A percentile compares a stretch with the other conserved stretches of the same genome.
These are phyloP conservation scores for Fregata magnificens DNA, from an alignment of 2,113 vertebrate genomes.

Conservation along the genomic window DNA sequence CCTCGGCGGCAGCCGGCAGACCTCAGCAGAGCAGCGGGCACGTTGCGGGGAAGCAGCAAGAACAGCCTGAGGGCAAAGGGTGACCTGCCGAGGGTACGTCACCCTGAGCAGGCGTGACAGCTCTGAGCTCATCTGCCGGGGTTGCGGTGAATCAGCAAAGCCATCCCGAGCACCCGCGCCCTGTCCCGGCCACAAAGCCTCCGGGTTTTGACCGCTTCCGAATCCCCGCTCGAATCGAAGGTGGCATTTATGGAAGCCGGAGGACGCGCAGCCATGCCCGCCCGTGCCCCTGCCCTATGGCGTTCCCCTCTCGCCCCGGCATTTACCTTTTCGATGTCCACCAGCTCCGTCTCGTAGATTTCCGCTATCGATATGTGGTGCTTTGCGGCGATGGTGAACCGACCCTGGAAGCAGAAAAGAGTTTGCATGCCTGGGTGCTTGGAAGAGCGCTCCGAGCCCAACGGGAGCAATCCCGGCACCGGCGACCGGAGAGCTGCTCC, in stretches of 20 bases:
- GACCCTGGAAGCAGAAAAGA: conserved; percentile 72
- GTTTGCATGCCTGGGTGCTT: too few relatives aligned
- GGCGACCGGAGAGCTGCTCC: background rate
- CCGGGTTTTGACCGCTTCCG: background rate
- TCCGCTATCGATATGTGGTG: conserved; percentile 92
- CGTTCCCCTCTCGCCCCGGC: too few relatives aligned
- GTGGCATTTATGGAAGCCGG: background rate
- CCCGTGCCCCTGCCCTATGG: background rate
- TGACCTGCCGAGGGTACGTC: background rate
- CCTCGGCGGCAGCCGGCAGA: too few relatives aligned
- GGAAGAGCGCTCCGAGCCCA: background rate
- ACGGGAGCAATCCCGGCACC: too few relatives aligned
- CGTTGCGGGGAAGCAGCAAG: background rate
- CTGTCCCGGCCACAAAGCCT: background rate
- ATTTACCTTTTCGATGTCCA: conserved; percentile 90
- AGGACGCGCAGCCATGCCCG: background rate
- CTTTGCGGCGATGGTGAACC: conserved; percentile 93
- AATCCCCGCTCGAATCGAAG: background rate
- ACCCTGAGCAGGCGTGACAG: background rate
- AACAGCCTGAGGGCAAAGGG: background rate
- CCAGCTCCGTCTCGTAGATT: conserved; percentile 89
- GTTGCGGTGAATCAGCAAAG: background rate
- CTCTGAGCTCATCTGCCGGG: background rate
- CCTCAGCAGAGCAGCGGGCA: background rate
- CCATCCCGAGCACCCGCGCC: background rate